Percentiles rank a stretch among this genome's conserved stretches.
Evolutionary conservation across 2,113 vertebrate genomes (phyloP).

Genomic region (Cottus gobio): DNA sequence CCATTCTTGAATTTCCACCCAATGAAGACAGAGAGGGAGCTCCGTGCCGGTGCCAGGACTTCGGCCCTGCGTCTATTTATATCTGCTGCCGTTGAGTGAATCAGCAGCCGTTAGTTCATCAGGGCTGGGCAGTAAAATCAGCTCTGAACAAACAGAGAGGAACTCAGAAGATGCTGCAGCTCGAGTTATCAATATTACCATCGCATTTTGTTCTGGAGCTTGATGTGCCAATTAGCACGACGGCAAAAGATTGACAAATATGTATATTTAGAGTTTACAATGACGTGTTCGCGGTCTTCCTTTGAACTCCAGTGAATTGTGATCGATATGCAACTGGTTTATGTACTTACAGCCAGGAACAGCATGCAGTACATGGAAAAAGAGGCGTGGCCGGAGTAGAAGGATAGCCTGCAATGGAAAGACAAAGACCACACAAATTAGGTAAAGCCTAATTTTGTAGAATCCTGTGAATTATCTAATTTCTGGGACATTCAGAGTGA

Average conservation of each 20-base stretch:
- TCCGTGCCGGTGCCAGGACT: conserved; percentile 35
- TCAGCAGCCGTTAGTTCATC: conserved; percentile 32
- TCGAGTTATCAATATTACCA: not conserved
- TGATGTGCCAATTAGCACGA: not conserved
- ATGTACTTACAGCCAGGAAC: conserved; percentile 93
- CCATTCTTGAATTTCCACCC: not conserved
- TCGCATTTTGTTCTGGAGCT: not conserved
- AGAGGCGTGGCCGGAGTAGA: conserved; percentile 96
- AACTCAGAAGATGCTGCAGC: too few species aligned
- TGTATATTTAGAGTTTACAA: not conserved
- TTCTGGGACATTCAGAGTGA: too few species aligned
- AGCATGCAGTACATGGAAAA: conserved; percentile 99
- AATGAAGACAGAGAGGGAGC: not conserved
- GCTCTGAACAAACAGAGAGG: conserved; percentile 3
- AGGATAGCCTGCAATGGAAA: conserved; percentile 88
- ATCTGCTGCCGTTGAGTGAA: conserved; percentile 26
- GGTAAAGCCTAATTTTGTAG: too few species aligned
- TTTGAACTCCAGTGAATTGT: not conserved
- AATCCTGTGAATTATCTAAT: too few species aligned
- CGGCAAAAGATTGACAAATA: not conserved
- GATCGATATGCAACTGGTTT: not conserved
- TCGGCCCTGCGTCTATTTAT: conserved; percentile 58
- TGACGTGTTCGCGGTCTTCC: not conserved
- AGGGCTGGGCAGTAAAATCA: conserved; percentile 1
- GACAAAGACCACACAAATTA: too few species aligned